Evolutionary conservation across 2,113 vertebrate genomes (phyloP), one percentile per base, ranked within the genome.

Genomic region (Cyanoramphus novaezelandiae): DNA sequence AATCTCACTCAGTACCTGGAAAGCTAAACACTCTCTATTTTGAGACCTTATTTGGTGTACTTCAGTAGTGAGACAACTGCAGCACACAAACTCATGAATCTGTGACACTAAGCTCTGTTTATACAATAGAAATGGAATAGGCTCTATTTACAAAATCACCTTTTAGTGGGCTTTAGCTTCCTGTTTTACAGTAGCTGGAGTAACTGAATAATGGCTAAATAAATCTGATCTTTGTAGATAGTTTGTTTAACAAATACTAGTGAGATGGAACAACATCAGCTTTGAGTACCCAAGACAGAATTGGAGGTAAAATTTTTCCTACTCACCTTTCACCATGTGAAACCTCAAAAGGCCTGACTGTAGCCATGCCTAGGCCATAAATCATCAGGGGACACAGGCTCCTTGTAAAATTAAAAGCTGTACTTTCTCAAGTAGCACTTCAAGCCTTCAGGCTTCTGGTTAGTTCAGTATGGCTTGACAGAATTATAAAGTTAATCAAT

Each of bases 11-110:
- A 55, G 89, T 79, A 94, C 90, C 96, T 96, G 85, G 70, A 96
- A 97, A 97, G 82, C 24, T 94, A 95, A 97, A 94, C 91, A 81
- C 11, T 55, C 93, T 64, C 77, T 69, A 28, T 68, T 97, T 82
- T 93, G 88, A 95, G 88, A 49, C 97, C 97, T 96, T 97, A 97
- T 97, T 97, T 97, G 97, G 97, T 75, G 71, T 41, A 75, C 82
- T 93, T 75, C 14, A 16, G 82, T 74, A 87, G 80, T 23, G 87
- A 95, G 86, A 85, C 76, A 93, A 84, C 69, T n/a, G 52, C 55
- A 80, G 86, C 37, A 35, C 23, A 63, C 47, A 81, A 77, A 72
- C 10, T 25, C 28, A 49, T 18, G 84, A 39, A 77, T 80, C 93
- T 89, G 62, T 71, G 87, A 90, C 77, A 80, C 55, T 52, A 27